Conservation (phyloP, 2,113 vertebrate species). For the Ciconia boyciana region DNA sequence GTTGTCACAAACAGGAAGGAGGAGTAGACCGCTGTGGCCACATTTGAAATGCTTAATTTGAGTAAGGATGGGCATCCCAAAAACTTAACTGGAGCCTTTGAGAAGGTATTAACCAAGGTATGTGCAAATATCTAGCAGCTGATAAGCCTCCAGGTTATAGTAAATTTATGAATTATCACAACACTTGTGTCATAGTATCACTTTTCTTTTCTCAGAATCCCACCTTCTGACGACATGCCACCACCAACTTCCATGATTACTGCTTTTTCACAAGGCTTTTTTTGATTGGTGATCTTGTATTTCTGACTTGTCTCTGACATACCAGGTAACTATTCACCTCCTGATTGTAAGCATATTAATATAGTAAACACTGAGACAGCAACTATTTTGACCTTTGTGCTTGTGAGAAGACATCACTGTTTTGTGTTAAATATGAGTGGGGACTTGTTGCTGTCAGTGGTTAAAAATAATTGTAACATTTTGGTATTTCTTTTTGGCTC, state of each 20-base stretch:
- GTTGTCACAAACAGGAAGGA: not conserved
- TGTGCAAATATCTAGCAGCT: not conserved
- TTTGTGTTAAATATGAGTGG: not conserved
- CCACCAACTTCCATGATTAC: not conserved
- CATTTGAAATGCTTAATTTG: not conserved
- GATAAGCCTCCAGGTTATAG: not conserved
- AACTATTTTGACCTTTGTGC: not conserved
- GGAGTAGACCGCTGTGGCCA: not conserved
- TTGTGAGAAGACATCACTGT: not conserved
- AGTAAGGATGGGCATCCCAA: not conserved
- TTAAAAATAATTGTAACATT: not conserved
- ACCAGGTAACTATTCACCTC: not conserved
- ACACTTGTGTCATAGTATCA: not conserved
- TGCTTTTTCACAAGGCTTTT: not conserved
- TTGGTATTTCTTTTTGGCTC: not conserved
- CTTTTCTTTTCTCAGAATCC: not conserved
- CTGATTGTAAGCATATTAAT: not conserved
- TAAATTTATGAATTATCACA: not conserved
- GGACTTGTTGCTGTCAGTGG: not conserved
- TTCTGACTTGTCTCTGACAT: not conserved
- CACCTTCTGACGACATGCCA: not conserved
- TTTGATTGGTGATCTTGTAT: not conserved
- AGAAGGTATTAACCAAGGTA: not conserved
- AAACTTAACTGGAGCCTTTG: not conserved
- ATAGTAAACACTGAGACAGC: not conserved